phyloP scores from a whole-genome alignment of 2,888 invertebrate species.

The Amblyjoppa fuscipennis region DNA sequence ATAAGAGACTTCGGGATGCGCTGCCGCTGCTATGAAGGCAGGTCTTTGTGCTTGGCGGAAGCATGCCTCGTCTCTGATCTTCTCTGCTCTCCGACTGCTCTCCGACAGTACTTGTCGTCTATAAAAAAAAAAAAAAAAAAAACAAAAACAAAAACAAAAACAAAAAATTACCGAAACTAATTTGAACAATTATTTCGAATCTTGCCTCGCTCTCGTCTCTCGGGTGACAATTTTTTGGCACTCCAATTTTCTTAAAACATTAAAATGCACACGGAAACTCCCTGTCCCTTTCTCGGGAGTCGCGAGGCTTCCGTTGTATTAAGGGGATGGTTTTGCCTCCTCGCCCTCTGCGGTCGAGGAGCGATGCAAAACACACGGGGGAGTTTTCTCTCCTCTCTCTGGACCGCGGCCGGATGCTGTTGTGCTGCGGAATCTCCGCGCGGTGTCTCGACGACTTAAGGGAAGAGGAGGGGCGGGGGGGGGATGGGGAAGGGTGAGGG shows the following conservation, averaged over 20 bases:
- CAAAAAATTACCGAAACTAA: neutral
- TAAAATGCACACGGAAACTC: slow-evolving; percentile 44
- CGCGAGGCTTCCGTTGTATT: slow-evolving; percentile 10
- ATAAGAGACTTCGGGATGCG: slow-evolving; percentile 5
- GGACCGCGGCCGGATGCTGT: slow-evolving; percentile 48
- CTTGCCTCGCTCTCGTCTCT: neutral
- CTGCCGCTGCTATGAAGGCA: slow-evolving; percentile 78
- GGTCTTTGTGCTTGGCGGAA: slow-evolving; percentile 82
- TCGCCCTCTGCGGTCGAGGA: neutral
- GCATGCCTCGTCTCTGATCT: slow-evolving; percentile 82
- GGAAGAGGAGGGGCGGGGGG: no score
- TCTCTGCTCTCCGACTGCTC: slow-evolving; percentile 54
- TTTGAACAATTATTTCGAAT: slow-evolving; percentile 38
- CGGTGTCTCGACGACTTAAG: slow-evolving; percentile 43
- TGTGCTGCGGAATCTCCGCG: slow-evolving; percentile 54
- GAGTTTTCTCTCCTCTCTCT: slow-evolving; percentile 53
- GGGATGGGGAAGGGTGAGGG: no score
- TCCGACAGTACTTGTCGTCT: slow-evolving; percentile 36
- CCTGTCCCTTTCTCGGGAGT: neutral
- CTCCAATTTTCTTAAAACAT: slow-evolving; percentile 61
- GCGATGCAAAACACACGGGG: slow-evolving; percentile 79
- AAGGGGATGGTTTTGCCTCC: slow-evolving; percentile 19
- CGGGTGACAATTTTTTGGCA: slow-evolving; percentile 15
- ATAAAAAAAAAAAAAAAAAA: slow-evolving; percentile 11
- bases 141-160: neutral